Conservation (phyloP, 37 sponge, comb jelly and placozoan genomes). For the Ephydatia muelleri region DNA sequence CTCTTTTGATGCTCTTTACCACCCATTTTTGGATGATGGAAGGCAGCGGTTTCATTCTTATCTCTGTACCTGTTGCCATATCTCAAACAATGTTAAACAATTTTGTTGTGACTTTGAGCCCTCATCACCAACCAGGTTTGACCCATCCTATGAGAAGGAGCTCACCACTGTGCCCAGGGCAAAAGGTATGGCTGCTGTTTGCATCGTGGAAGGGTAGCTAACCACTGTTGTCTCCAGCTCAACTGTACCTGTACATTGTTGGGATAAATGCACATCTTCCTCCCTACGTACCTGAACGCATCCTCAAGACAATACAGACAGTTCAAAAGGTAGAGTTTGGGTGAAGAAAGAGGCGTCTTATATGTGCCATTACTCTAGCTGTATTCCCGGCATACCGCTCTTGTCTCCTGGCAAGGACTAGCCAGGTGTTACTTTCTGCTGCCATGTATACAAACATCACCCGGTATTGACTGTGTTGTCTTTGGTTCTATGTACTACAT, state of each 20-base stretch:
- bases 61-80: slow-evolving; percentile 79
- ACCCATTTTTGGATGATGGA: slow-evolving; percentile 88
- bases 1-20: slow-evolving; percentile 71
- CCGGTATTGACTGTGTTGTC: neutral
- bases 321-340: slow-evolving; percentile 48
- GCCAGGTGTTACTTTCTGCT: neutral
- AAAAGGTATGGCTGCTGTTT: slow-evolving; percentile 22
- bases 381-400: neutral
- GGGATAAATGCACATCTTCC: slow-evolving; percentile 35
- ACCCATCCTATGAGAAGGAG: slow-evolving; percentile 67
- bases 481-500: neutral
- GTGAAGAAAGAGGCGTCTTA: neutral
- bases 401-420: neutral
- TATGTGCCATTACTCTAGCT: neutral
- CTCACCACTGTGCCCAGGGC: slow-evolving; percentile 51
- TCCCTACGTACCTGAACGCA: slow-evolving; percentile 37
- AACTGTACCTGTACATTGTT: slow-evolving; percentile 49
- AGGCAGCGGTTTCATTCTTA: slow-evolving; percentile 69
- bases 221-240: too few species aligned
- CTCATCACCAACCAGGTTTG: slow-evolving; percentile 35
- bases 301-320: slow-evolving; percentile 49
- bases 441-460: neutral
- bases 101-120: slow-evolving; percentile 74
- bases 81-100: slow-evolving; percentile 12
- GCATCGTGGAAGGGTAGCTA: neutral